Evolutionary conservation across 2,113 vertebrate genomes (phyloP).

Genomic region (Mastomys natalensis): DNA sequence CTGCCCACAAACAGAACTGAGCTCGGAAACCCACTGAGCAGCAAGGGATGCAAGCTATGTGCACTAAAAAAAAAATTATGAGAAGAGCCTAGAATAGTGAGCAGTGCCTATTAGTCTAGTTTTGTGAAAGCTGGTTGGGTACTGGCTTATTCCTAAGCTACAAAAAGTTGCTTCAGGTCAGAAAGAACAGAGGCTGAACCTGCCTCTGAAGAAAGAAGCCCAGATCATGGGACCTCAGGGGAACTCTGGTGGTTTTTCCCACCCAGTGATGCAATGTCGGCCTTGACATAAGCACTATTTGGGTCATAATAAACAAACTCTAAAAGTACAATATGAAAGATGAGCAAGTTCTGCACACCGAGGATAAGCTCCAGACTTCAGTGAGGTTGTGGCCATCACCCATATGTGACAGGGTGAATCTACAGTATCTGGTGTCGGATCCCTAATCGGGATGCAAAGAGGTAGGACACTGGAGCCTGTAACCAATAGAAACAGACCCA

Average conservation of each 20-base stretch:
- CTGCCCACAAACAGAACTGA: neutral
- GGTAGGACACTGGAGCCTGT: neutral
- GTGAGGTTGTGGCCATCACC: too few species aligned
- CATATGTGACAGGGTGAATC: too few species aligned
- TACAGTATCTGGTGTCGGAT: neutral
- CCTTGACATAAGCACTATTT: too few species aligned
- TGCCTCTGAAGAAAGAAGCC: neutral
- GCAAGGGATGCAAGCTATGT: fast-evolving
- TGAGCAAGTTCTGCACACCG: too few species aligned
- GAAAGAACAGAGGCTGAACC: too few species aligned
- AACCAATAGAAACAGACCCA: neutral
- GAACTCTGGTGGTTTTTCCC: too few species aligned
- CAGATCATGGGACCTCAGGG: neutral
- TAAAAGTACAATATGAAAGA: too few species aligned
- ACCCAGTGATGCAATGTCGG: too few species aligned
- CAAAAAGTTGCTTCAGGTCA: neutral
- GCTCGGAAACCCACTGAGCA: neutral
- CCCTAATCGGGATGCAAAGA: neutral
- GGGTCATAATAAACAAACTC: too few species aligned
- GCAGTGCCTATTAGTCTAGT: too few species aligned
- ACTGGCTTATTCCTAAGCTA: neutral
- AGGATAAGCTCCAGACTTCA: too few species aligned
- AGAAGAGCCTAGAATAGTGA: fast-evolving
- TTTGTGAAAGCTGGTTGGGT: neutral
- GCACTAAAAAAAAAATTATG: fast-evolving